Evolutionary conservation across 1,140 invertebrate genomes (phyloP), one percentile per base, ranked within the genome.

Genomic region (Liolophura sinensis): DNA sequence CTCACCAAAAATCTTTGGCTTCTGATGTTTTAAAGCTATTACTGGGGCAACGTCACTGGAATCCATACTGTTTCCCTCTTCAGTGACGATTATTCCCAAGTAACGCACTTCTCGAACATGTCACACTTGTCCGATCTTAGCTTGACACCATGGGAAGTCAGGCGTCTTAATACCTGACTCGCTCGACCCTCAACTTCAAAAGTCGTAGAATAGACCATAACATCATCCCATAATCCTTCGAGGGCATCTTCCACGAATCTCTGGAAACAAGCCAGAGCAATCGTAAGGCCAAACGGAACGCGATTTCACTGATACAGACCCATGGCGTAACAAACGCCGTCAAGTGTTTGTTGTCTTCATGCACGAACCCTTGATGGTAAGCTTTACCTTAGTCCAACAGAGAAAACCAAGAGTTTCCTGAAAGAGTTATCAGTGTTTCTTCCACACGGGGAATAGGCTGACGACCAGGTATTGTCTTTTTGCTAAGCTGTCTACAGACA

Each of bases 41-140:
- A 87, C 82, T 7, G 83, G 77, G 58, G 73, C 61, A 0, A 82
- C 69, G 62, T 87, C 87, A 20, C 68, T 72, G 15, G 80, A 78
- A 72, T 79, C 78, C 54, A 82, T 81, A 20, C 70, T 60, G 40
- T 86, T 69, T 0, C 74, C 74, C 7, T 58, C 51, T 25, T 18
- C 50, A 51, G 71, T 55, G 0, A 73, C 58, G 1, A n/a, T n/a
- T n/a, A n/a, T n/a, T n/a, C n/a, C n/a, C n/a, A n/a, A n/a, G n/a
- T n/a, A n/a, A n/a, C n/a, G n/a, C n/a, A n/a, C n/a, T n/a, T n/a
- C n/a, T n/a, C n/a, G n/a, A n/a, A n/a, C n/a, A n/a, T n/a, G n/a
- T n/a, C n/a, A n/a, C n/a, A n/a, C n/a, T n/a, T n/a, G n/a, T n/a
- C n/a, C n/a, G n/a, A 60, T 14, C 47, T 68, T 72, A 73, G 54